phyloP scores from a whole-genome alignment of 1,140 invertebrate genomes.

The Apis florea region DNA sequence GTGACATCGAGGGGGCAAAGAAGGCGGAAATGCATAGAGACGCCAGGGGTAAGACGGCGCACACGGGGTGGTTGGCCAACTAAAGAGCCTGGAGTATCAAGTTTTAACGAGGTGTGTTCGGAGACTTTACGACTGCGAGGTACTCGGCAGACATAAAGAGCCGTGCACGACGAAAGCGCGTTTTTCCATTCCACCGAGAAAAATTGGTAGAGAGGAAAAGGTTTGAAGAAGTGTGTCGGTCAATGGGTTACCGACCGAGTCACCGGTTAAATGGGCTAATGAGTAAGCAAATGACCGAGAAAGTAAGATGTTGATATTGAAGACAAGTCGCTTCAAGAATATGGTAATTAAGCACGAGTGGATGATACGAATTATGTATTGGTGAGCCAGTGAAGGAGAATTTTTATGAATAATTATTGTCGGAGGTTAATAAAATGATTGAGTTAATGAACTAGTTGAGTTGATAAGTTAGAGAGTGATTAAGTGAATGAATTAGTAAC shows the following conservation, averaged over 20 bases:
- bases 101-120: slow-evolving; percentile 58
- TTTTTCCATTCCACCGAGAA: not conserved
- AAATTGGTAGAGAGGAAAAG: not conserved
- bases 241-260: not conserved
- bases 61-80: not conserved
- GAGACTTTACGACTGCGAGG: slow-evolving; percentile 3
- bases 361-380: no score
- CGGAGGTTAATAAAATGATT: no score
- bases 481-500: no score
- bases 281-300: not conserved
- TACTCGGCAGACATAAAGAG: slow-evolving; percentile 33
- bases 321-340: not conserved
- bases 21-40: not conserved
- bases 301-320: not conserved
- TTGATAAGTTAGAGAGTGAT: no score
- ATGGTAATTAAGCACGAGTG: no score
- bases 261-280: not conserved
- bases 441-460: no score
- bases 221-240: not conserved
- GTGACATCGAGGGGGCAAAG: not conserved
- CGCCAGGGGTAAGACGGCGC: not conserved
- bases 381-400: no score
- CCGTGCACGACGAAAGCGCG: not conserved
- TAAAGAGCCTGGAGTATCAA: slow-evolving; percentile 40
- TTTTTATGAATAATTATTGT: no score